Conservation (phyloP, 64 coral and sea anemone species). For the Stylophora pistillata region DNA sequence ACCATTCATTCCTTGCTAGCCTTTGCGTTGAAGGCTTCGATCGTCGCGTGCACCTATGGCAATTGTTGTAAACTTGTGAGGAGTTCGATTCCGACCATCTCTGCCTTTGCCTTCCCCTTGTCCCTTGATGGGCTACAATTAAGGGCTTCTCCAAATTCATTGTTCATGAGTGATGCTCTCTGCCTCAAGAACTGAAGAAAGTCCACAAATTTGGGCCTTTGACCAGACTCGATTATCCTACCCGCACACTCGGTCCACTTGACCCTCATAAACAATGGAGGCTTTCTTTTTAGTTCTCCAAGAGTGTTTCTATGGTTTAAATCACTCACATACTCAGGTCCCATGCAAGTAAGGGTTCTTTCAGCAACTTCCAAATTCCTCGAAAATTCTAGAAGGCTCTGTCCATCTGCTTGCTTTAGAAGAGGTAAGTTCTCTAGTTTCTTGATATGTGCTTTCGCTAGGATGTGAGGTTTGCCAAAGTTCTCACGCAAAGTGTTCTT, state of each 20-base stretch:
- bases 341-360: slow-evolving; percentile 4
- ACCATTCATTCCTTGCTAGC: too few species aligned
- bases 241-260: slow-evolving; percentile 11
- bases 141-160: slow-evolving; percentile 28
- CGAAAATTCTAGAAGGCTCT: neutral
- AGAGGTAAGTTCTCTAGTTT: too few species aligned
- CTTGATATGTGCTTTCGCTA: neutral
- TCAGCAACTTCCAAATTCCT: too few species aligned
- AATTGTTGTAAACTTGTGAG: too few species aligned
- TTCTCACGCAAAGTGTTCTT: slow-evolving; percentile 7
- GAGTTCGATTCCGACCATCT: too few species aligned
- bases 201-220: slow-evolving; percentile 9
- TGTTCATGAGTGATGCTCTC: slow-evolving; percentile 4
- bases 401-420: slow-evolving; percentile 5
- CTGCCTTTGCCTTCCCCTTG: too few species aligned
- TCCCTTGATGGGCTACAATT: too few species aligned
- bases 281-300: slow-evolving; percentile 10
- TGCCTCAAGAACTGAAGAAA: neutral
- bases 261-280: neutral
- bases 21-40: too few species aligned
- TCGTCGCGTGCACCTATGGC: too few species aligned
- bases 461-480: neutral
- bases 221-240: neutral
- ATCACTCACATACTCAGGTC: slow-evolving; percentile 9
- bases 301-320: slow-evolving; percentile 2